Conservation (phyloP, 2,888 invertebrate species). For the Reticulitermes lucifugus region DNA sequence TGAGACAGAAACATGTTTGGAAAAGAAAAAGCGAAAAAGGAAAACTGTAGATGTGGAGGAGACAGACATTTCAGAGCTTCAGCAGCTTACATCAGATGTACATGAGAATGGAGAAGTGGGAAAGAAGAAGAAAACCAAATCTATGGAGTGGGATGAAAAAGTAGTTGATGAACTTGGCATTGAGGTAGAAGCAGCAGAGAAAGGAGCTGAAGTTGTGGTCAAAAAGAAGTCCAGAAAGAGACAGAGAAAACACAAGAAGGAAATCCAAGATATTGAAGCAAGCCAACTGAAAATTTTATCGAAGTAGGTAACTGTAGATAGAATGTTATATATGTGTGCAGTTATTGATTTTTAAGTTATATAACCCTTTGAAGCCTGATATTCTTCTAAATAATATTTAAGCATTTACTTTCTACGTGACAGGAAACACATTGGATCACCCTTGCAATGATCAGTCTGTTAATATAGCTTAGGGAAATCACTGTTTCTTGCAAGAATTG, state of each 20-base stretch:
- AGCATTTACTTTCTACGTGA: no score
- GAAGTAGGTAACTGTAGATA: conserved; percentile 65
- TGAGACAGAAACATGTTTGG: conserved; percentile 25
- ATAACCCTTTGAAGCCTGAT: no score
- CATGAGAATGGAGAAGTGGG: conserved; percentile 47
- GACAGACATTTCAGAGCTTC: conserved; percentile 52
- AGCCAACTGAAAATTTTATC: conserved; percentile 72
- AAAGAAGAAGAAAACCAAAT: conserved; percentile 51
- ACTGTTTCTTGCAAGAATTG: no score
- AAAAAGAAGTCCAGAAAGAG: conserved; percentile 58
- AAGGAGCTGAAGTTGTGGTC: conserved; percentile 39
- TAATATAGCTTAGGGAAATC: no score
- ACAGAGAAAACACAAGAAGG: conserved; percentile 49
- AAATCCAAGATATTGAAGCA: conserved; percentile 51
- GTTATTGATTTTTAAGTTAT: no score
- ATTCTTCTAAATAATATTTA: no score
- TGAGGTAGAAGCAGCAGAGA: conserved; percentile 57
- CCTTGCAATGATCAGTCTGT: no score
- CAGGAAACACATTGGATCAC: no score
- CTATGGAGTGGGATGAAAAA: conserved; percentile 48
- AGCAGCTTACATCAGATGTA: conserved; percentile 20
- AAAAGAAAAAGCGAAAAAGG: conserved; percentile 56
- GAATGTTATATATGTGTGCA: no score
- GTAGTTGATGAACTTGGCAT: conserved; percentile 42
- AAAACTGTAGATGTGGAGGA: conserved; percentile 53